Evolutionary conservation across 2,888 invertebrate species (phyloP).

Genomic region (Apotomis capreana): DNA sequence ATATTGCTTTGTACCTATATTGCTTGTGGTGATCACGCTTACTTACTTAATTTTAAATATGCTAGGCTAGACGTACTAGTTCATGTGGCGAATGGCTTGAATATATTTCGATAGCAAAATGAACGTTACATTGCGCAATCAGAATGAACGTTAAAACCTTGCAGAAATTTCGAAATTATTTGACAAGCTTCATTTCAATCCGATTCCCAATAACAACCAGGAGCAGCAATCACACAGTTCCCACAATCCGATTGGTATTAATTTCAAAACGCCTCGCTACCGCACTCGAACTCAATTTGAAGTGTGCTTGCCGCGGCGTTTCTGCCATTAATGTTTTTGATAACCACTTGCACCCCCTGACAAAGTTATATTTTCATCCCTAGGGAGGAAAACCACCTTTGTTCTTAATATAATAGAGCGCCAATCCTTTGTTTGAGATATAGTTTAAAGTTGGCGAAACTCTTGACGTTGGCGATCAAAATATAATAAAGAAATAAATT

Average conservation of each 20-base stretch:
- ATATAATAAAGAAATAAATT: conserved; percentile 71
- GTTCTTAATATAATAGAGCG: conserved; percentile 42
- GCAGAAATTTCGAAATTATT: conserved; percentile 6
- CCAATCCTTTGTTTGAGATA: conserved; percentile 14
- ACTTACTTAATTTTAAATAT: no score
- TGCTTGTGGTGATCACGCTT: no score
- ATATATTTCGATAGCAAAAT: no score
- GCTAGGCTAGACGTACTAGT: no score
- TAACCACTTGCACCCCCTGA: conserved; percentile 69
- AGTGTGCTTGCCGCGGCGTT: conserved; percentile 62
- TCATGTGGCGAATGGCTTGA: no score
- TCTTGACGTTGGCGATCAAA: conserved; percentile 76
- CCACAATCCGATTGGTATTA: conserved; percentile 57
- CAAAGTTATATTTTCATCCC: conserved; percentile 44
- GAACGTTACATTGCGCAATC: no score
- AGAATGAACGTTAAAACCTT: no score
- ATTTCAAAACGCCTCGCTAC: conserved; percentile 61
- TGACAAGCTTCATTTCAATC: conserved; percentile 18
- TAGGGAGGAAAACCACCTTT: conserved; percentile 47
- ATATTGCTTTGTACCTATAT: no score
- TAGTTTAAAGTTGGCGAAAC: conserved; percentile 46
- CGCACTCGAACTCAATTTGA: conserved; percentile 64
- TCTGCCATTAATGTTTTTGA: conserved; percentile 73
- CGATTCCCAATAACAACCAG: conserved; percentile 31
- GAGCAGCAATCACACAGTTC: conserved; percentile 43